phyloP scores from a whole-genome alignment of 2,888 invertebrate species.

The Andrena trimmerana region DNA sequence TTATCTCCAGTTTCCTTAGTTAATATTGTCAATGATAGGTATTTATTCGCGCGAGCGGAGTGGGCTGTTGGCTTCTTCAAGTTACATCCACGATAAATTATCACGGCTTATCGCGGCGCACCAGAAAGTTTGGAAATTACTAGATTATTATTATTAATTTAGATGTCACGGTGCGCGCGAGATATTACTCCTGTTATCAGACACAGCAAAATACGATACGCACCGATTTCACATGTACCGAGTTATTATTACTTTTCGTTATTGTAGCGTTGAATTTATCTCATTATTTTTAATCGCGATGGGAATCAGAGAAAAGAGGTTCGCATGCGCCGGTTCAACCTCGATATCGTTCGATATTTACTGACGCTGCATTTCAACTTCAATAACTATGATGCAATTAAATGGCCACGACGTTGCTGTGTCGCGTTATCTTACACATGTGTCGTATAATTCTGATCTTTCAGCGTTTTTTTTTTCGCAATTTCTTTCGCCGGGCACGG shows the following conservation, averaged over 20 bases:
- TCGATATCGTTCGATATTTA: conserved; percentile 30
- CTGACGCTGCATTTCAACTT: conserved; percentile 29
- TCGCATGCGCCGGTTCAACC: not conserved
- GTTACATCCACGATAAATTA: conserved; percentile 48
- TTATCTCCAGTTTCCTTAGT: conserved; percentile 39
- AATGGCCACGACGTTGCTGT: not conserved
- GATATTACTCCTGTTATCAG: conserved; percentile 1
- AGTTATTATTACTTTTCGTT: not conserved
- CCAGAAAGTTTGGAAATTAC: conserved; percentile 38
- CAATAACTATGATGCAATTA: conserved; percentile 27
- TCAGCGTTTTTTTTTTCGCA: not conserved
- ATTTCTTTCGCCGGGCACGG: not conserved
- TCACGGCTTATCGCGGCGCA: conserved; percentile 39
- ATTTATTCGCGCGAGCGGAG: conserved; percentile 28
- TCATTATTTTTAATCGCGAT: not conserved
- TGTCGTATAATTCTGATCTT: conserved; percentile 15
- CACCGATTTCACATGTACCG: not conserved
- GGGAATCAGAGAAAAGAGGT: conserved; percentile 4
- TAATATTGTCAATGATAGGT: conserved; percentile 18
- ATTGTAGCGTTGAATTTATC: not conserved
- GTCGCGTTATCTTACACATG: conserved; percentile 10
- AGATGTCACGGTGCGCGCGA: not conserved
- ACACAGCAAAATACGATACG: not conserved
- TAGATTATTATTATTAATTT: conserved; percentile 4
- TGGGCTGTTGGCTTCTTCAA: conserved; percentile 26